Percentiles rank a stretch among this genome's conserved stretches.
These are phyloP conservation scores for Petrosia ficiformis DNA, from an alignment of 37 sponge, comb jelly and placozoan genomes.

Conservation along the genomic window DNA sequence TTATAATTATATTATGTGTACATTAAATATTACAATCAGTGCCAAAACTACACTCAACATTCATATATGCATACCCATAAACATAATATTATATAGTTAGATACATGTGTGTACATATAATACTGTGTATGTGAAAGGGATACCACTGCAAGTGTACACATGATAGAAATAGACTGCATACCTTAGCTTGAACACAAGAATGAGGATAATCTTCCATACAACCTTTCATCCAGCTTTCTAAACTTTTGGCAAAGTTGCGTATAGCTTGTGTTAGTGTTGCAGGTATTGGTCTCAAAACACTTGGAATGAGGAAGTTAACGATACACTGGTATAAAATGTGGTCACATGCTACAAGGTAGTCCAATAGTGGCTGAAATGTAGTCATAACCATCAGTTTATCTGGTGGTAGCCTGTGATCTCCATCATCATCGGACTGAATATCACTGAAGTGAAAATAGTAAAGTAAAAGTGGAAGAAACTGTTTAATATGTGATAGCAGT, in stretches of 20 bases:
- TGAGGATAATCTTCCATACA: slow-evolving; percentile 73
- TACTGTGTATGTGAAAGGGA: too few relatives aligned
- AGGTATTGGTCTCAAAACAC: slow-evolving; percentile 95
- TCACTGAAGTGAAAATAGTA: slow-evolving; percentile 5
- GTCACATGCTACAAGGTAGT: slow-evolving; percentile 83
- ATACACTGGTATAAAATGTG: slow-evolving; percentile 94
- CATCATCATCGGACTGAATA: slow-evolving; percentile 36
- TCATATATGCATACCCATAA: too few relatives aligned
- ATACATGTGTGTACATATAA: too few relatives aligned
- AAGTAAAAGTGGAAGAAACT: slow-evolving; percentile 22
- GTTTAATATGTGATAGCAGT: too few relatives aligned
- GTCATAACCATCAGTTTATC: slow-evolving; percentile 69
- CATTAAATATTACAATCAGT: too few relatives aligned
- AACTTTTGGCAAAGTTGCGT: slow-evolving; percentile 96
- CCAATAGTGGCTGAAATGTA: slow-evolving; percentile 47
- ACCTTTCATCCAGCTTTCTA: slow-evolving; percentile 79
- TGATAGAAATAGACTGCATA: too few relatives aligned
- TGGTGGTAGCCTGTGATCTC: slow-evolving; percentile 52
- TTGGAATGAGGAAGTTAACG: slow-evolving; percentile 87
- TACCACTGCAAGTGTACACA: too few relatives aligned
- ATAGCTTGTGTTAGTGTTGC: slow-evolving; percentile 94
- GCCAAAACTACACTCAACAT: too few relatives aligned
- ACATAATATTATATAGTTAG: too few relatives aligned
- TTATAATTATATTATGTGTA: too few relatives aligned
- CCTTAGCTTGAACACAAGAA: slow-evolving; percentile 73